Conservation (phyloP, 2,888 invertebrate genomes). For the Drosophila leonis region DNA sequence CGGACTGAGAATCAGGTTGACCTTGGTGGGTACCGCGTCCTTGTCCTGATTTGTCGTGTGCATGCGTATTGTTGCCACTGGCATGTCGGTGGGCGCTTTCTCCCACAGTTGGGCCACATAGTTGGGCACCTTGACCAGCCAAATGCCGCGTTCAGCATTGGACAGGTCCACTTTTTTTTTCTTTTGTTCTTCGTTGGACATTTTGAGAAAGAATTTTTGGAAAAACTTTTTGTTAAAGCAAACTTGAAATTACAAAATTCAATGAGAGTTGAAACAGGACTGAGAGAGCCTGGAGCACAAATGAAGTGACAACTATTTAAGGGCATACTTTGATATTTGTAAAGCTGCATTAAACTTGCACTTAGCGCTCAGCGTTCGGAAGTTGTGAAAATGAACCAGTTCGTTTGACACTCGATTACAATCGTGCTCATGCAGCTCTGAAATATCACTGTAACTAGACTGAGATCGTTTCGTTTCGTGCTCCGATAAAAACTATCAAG, state of each 20-base stretch:
- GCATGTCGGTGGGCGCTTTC: constrained; percentile 26
- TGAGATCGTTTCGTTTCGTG: not conserved
- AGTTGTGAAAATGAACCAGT: not conserved
- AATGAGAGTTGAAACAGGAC: not conserved
- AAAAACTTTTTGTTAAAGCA: not conserved
- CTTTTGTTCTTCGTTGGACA: constrained; percentile 8
- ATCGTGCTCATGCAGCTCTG: not conserved
- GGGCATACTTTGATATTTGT: not conserved
- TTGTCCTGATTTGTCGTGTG: not conserved
- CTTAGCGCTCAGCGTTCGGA: not conserved
- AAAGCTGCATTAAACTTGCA: not conserved
- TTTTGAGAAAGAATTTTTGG: not conserved
- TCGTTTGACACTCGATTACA: not conserved
- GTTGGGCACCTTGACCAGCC: constrained; percentile 43
- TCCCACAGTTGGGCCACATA: constrained; percentile 36
- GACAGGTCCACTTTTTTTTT: constrained; percentile 24
- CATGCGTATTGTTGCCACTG: constrained; percentile 35
- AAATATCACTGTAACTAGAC: not conserved
- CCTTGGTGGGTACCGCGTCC: constrained; percentile 6
- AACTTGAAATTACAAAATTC: not conserved
- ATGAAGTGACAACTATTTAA: not conserved
- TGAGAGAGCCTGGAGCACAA: not conserved
- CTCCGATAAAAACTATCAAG: not conserved
- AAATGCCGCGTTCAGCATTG: not conserved
- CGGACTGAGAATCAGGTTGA: constrained; percentile 15